Base-by-base conservation (phyloP, 1,140 invertebrate genomes). In the Brachionus koreanus region DNA sequence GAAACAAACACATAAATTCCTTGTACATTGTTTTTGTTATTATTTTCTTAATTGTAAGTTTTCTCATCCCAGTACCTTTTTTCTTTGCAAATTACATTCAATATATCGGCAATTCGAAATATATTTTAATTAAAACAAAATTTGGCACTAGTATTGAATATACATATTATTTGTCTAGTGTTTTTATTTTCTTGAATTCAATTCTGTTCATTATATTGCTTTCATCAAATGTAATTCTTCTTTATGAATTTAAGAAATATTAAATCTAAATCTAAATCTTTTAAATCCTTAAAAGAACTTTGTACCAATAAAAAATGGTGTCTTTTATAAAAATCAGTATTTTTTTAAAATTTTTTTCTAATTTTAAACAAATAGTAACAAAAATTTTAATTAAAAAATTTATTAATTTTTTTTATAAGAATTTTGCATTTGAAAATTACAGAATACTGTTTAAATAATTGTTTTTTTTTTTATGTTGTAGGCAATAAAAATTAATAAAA, bases 231-330 rank as follows among this genome's bases (percentile, higher is more conserved):
- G 19, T 74, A 9, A 25, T 74, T n/a, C 69, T 74, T 12, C 43
- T 74, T 29, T 29, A 46, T 5, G 69, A 74, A 46, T 74, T 74
- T 12, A 43, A 74, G 46, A 74, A 74, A 25, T 74, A 74, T n/a
- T n/a, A n/a, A n/a, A n/a, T n/a, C n/a, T n/a, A n/a, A n/a, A n/a
- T n/a, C n/a, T n/a, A n/a, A n/a, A n/a, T n/a, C n/a, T n/a, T n/a
- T n/a, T n/a, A n/a, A 19, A 7, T 1, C 29, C 6, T 69, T 69
- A 19, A 69, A 69, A 37, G n/a, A 69, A 37, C n/a, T 69, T 37
- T 69, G 3, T 69, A 25, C 10, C 5, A 25, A 25, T 1, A 29
- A 9, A 63, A 9, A n/a, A n/a, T n/a, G n/a, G n/a, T n/a, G n/a
- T n/a, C n/a, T n/a, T n/a, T n/a, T n/a, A n/a, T n/a, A n/a, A 63